Evolutionary conservation across 1,140 invertebrate species (phyloP).

Genomic region (Zaprionus inermis): DNA sequence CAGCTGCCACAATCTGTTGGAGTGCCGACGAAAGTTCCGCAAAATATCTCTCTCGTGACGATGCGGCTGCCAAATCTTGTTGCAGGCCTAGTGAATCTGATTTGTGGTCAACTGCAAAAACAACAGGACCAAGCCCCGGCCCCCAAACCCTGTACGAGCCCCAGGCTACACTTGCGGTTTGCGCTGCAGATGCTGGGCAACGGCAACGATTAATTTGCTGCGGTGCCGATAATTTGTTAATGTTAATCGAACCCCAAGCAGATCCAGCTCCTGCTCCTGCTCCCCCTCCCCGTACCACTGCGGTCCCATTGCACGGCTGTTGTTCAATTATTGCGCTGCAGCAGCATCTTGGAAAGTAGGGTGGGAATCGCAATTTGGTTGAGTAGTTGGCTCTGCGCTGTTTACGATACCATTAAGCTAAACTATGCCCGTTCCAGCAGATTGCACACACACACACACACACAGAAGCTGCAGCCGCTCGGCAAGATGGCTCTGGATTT

Average conservation of each 20-base stretch:
- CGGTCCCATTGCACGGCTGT: constrained; percentile 26
- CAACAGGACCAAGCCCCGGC: constrained; percentile 1
- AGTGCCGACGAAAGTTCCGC: constrained; percentile 31
- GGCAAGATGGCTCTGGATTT: constrained; percentile 14
- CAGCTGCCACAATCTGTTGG: constrained; percentile 74
- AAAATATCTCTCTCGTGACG: constrained; percentile 44
- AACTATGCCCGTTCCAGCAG: constrained; percentile 53
- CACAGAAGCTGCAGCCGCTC: background rate
- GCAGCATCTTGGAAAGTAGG: constrained; percentile 56
- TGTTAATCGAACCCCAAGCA: constrained; percentile 62
- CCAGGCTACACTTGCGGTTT: constrained; percentile 42
- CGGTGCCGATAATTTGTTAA: constrained; percentile 69
- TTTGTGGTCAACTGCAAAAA: constrained; percentile 62
- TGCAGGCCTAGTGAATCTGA: constrained; percentile 75
- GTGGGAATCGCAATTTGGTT: constrained; percentile 61
- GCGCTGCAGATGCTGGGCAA: constrained; percentile 37
- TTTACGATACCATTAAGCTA: constrained; percentile 79
- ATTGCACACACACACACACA: background rate
- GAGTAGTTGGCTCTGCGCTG: constrained; percentile 22
- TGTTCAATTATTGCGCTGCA: constrained; percentile 58
- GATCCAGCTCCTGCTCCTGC: constrained; percentile 25
- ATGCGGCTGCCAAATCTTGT: constrained; percentile 60
- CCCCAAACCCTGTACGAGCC: no score
- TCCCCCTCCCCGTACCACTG: constrained; percentile 6
- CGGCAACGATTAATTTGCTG: constrained; percentile 74